These are phyloP conservation scores for Elaphurus davidianus DNA, from an alignment of 2,113 vertebrate species.

Conservation along the genomic window DNA sequence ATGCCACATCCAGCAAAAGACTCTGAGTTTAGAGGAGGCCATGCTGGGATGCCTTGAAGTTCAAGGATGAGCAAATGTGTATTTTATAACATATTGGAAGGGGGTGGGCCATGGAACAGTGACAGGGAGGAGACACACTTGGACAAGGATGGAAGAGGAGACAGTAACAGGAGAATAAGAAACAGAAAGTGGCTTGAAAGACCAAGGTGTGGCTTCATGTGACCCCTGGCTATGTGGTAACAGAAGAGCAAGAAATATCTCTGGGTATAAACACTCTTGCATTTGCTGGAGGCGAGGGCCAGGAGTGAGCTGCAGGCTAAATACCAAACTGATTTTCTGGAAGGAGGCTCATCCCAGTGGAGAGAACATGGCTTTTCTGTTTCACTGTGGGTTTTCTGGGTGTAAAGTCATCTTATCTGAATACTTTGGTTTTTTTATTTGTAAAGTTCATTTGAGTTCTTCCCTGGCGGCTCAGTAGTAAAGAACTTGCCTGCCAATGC, in stretches of 20 bases:
- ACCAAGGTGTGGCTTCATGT: not conserved
- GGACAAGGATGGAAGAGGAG: not conserved
- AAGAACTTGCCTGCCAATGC: not conserved
- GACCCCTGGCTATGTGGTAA: not conserved
- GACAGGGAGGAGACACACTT: not conserved
- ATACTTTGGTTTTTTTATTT: not conserved
- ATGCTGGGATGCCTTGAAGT: not conserved
- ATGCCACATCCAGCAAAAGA: not conserved
- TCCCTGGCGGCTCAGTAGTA: not conserved
- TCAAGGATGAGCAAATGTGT: not conserved
- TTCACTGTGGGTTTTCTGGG: not conserved
- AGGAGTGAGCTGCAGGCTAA: not conserved
- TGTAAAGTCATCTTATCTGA: not conserved
- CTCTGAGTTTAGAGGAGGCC: not conserved
- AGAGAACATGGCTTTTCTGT: not conserved
- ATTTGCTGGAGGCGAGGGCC: accelerated
- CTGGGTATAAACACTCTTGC: not conserved
- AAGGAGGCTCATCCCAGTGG: not conserved
- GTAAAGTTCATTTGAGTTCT: not conserved
- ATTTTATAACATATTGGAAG: no score
- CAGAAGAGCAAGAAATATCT: not conserved
- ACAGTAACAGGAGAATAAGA: not conserved
- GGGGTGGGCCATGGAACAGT: not conserved
- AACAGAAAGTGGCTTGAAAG: not conserved
- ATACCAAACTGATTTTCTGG: not conserved